These are phyloP conservation scores for Turdus rufiventris DNA, from an alignment of 2,113 vertebrate species.

Conservation along the genomic window DNA sequence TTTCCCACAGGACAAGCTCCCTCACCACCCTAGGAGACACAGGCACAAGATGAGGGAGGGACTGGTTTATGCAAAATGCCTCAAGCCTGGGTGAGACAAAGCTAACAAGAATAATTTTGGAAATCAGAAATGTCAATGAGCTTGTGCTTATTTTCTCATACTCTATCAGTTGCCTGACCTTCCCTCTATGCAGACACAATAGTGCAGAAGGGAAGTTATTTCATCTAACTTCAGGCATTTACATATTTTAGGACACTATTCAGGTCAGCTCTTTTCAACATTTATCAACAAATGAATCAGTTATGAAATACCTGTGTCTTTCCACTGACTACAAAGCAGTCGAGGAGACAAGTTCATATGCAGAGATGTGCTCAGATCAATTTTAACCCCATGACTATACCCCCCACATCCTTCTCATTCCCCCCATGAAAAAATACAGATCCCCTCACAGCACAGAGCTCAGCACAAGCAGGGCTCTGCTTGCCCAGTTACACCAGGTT, in stretches of 20 bases:
- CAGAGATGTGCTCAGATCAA: neutral
- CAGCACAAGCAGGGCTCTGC: neutral
- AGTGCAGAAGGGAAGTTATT: neutral
- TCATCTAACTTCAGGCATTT: neutral
- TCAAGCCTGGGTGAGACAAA: neutral
- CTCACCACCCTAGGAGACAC: neutral
- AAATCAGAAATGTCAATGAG: neutral
- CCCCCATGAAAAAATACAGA: neutral
- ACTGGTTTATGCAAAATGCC: neutral
- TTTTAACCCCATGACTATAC: neutral
- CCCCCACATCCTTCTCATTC: neutral
- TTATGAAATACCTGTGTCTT: neutral
- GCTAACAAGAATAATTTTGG: neutral
- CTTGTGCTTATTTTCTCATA: neutral
- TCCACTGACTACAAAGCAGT: neutral
- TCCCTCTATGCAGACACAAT: rapidly evolving
- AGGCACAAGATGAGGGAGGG: neutral
- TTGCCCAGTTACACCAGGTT: neutral
- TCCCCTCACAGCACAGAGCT: neutral
- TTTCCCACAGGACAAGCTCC: neutral
- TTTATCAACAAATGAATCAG: neutral
- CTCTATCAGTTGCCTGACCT: neutral
- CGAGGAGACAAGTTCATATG: neutral
- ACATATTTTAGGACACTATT: neutral
- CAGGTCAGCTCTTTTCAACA: neutral